Evolutionary conservation across 2,113 vertebrate species (phyloP).

Genomic region (Dromaius novaehollandiae): DNA sequence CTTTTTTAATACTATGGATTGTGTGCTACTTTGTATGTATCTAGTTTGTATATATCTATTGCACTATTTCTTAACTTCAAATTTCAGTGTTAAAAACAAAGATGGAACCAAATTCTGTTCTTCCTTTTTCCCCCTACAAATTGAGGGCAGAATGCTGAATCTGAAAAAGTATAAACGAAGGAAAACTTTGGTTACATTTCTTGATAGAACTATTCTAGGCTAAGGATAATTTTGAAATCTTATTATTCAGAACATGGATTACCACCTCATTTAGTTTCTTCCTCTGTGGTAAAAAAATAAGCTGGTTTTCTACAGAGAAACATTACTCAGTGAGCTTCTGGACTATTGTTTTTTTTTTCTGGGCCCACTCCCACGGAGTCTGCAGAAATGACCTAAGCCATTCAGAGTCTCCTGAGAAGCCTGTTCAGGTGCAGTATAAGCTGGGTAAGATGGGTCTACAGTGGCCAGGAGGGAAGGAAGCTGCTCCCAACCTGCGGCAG

Average conservation of each 20-base stretch:
- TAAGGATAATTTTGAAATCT: not conserved
- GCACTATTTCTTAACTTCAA: not conserved
- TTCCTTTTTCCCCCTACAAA: not conserved
- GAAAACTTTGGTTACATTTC: not conserved
- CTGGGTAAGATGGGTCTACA: not conserved
- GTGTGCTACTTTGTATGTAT: not conserved
- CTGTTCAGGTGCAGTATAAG: not conserved
- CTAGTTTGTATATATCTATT: not conserved
- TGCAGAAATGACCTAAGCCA: not conserved
- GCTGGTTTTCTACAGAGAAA: not conserved
- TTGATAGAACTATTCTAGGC: not conserved
- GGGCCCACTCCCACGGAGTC: accelerated
- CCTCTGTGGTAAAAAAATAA: not conserved
- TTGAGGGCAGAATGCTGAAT: not conserved
- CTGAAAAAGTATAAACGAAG: not conserved
- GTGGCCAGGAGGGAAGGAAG: not conserved
- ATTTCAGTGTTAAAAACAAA: not conserved
- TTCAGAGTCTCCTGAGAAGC: not conserved
- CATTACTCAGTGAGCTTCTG: not conserved
- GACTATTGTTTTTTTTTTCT: not conserved
- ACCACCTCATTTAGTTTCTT: not conserved
- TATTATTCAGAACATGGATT: not conserved
- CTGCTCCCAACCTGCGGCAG: not conserved
- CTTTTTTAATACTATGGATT: not conserved
- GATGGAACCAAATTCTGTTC: not conserved